Evolutionary conservation across 2,888 invertebrate genomes (phyloP).

Genomic region (Pyrrhia umbra): DNA sequence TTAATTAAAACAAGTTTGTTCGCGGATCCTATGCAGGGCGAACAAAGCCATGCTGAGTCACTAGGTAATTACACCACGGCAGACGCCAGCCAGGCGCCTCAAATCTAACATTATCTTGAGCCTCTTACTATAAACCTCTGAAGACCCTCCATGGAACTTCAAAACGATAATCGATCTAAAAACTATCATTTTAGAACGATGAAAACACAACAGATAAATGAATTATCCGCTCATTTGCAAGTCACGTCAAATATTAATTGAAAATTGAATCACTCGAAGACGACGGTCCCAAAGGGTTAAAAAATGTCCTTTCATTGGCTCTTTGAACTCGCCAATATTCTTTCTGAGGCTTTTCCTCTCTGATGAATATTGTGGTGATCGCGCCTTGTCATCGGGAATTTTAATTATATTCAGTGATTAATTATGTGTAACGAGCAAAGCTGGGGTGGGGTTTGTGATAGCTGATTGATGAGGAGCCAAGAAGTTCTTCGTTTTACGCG

Average conservation of each 20-base stretch:
- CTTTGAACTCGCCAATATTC: conserved; percentile 69
- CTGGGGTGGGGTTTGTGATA: conserved; percentile 75
- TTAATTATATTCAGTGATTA: conserved; percentile 89
- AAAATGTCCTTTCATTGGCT: conserved; percentile 67
- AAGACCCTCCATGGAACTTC: conserved; percentile 39
- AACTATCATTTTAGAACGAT: conserved; percentile 46
- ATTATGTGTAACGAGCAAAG: conserved; percentile 86
- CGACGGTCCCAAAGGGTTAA: conserved; percentile 66
- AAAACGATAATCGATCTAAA: conserved; percentile 52
- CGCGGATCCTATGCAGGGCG: conserved; percentile 89
- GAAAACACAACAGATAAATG: conserved; percentile 52
- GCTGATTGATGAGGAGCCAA: conserved; percentile 86
- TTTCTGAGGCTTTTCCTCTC: conserved; percentile 66
- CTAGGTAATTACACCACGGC: conserved; percentile 87
- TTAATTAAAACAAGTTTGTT: conserved; percentile 91
- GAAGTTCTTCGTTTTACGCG: conserved; percentile 77
- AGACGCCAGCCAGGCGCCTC: conserved; percentile 82
- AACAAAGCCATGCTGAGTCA: conserved; percentile 90
- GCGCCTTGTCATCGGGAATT: conserved; percentile 88
- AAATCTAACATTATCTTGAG: conserved; percentile 84
- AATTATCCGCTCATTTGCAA: conserved; percentile 62
- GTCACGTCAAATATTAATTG: conserved; percentile 65
- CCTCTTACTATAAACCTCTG: conserved; percentile 71
- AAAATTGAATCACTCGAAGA: conserved; percentile 60
- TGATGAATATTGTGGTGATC: conserved; percentile 76